Evolutionary conservation across 2,113 vertebrate species (phyloP), one percentile per base, ranked within the genome.

Genomic region (Mus spicilegus): DNA sequence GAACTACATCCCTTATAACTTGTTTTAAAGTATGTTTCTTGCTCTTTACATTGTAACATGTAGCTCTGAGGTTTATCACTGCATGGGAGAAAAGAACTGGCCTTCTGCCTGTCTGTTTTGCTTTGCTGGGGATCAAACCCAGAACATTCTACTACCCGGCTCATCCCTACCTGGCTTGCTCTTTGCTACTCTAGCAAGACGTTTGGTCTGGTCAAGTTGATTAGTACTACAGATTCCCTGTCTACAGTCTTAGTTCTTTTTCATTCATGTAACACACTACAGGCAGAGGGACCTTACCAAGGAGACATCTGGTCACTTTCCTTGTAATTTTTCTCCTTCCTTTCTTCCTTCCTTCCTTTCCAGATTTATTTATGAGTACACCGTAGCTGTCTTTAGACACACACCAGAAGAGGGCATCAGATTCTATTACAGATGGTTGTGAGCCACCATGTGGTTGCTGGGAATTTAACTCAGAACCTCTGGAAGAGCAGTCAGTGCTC

Each of bases 191-290:
- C 67, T 42, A 49, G 28, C 63, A 70, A 76, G 76, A n/a, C 4
- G 0, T 24, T 51, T 16, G 24, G 58, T 87, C 58, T 90, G 81
- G 24, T 19, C 0, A 1, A 42, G 14, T 19, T 75, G 65, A 46
- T 36, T 36, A 51, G 9, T 28, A 80, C 16, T 4, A 3, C 20
- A 19, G 75, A n/a, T 19, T 89, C 67, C 16, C 49, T 63, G 82
- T 26, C 75, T 16, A 2, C 20, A 10, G 19, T 51, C 20, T 73
- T 28, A 19, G 39, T 14, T 26, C 11, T 61, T 65, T 13, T 56
- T 51, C 17, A n/a, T 7, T 0, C 17, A 12, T 7, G 13, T 24
- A n/a, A 12, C 26, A 11, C 1, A 2, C 19, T 61, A 56, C 42
- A 36, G 76, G 56, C 36, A 39, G 51, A 81, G 30, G 28, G 36